Base-by-base conservation (phyloP, 30 jellyfish, hydroid and myxozoan genomes). In the Aurelia coerulea region DNA sequence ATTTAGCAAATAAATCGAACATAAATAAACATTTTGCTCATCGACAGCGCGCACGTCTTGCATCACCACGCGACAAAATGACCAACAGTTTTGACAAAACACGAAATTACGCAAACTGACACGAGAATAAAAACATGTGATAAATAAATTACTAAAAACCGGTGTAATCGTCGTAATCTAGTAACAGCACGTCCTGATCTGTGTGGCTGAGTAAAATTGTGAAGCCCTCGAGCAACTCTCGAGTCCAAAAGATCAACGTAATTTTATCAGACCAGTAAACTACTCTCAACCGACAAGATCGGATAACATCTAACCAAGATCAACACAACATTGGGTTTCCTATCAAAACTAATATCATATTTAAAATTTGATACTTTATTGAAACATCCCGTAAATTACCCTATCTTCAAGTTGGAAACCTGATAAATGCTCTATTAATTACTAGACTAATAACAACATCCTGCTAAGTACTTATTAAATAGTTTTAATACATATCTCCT, bases 221-320 rank as follows among this genome's bases (percentile, higher is more conserved):
- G 14, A 9, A 46, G 56, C 56, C 56, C 56, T 46, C 56, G 15
- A 46, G 56, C 56, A 14, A 46, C 56, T 46, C 56, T 1, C 75
- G 18, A 51, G 85, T 75, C 85, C 85, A 75, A 75, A 75, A 75
- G 85, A 75, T 75, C 85, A 75, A 50, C 65, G 73, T n/a, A 56
- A 52, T 50, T 75, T 75, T 54, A 51, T 58, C 85, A 17, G 19
- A 46, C 56, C 56, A 46, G 56, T 46, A 46, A 46, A 46, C 56
- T 46, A 14, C 6, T 46, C 56, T 6, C 14, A 0, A 46, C 56
- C 56, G 2, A 46, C 56, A 9, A 46, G 56, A 13, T 23, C 41
- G 76, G 52, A 65, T 23, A 65, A 17, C 41, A 17, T 23, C 42
- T 65, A 54, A 17, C 35, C 42, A 29, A 62, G 72, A 62, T n/a